Evolutionary conservation across 1,140 invertebrate genomes (phyloP).

Genomic region (Triops longicaudatus): DNA sequence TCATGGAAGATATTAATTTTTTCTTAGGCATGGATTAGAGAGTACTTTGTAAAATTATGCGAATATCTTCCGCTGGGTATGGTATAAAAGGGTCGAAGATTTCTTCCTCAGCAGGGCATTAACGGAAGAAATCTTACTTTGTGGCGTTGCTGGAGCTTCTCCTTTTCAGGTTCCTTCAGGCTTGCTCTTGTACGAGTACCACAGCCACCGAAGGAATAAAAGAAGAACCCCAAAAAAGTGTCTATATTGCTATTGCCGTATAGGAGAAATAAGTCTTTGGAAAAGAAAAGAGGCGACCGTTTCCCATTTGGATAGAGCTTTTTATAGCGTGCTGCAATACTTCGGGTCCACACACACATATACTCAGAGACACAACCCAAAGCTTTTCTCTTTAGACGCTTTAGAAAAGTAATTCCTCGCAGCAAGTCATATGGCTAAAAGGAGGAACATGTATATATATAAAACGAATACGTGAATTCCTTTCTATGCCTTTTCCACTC

Average conservation of each 20-base stretch:
- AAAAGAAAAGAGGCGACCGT: neutral
- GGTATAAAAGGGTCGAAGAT: neutral
- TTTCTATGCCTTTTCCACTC: too few relatives aligned
- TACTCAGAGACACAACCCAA: neutral
- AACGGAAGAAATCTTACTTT: neutral
- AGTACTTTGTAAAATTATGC: too few relatives aligned
- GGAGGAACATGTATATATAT: neutral
- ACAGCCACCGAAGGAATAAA: neutral
- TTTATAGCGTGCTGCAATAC: neutral
- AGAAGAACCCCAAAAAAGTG: neutral
- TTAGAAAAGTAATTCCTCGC: neutral
- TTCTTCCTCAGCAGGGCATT: neutral
- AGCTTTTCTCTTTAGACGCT: neutral
- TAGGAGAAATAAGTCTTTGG: neutral
- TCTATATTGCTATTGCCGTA: neutral
- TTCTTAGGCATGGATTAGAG: too few relatives aligned
- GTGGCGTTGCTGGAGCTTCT: neutral
- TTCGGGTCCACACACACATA: neutral
- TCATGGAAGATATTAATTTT: too few relatives aligned
- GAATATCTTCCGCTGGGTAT: neutral
- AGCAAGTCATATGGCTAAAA: neutral
- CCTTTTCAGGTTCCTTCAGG: neutral
- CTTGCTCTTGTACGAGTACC: neutral
- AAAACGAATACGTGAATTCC: too few relatives aligned
- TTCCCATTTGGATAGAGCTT: constrained; percentile 4